Evolutionary conservation across 2,113 vertebrate species (phyloP), one percentile per base, ranked within the genome.

Genomic region (Vombatus ursinus): DNA sequence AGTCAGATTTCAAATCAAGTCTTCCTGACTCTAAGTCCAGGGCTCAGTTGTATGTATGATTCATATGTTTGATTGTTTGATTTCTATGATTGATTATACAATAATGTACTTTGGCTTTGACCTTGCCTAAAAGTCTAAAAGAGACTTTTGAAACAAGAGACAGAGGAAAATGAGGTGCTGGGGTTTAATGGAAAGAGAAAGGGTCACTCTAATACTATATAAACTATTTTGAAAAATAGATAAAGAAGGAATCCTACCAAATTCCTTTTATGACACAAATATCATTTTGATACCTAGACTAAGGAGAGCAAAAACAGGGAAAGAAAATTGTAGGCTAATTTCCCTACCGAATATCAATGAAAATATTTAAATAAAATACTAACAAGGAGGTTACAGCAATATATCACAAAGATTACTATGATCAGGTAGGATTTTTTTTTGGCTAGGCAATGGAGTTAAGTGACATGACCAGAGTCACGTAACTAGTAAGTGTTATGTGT

Each of bases 131-230:
- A 44, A 96, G 91, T 92, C 61, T 28, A 94, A 94, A 84, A 95
- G 48, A 91, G 49, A 47, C 23, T 49, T 90, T 52, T 54, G 61
- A 91, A 96, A 91, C 26, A 93, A 49, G 51, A 94, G 47, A 44
- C 61, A 96, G 94, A 94, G 90, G 16, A 91, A 96, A 96, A 44
- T 47, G 48, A 77, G 26, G 26, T 50, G 7, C 92, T 97, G 91
- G 57, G n/a, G 11, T 96, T 16, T 57, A 94, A 50, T 44, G 9
- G 77, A 94, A 96, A 95, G 61, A 90, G 10, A 84, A 44, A 44
- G 50, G 50, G 31, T 68, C 61, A 68, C 31, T 84, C 37, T 16
- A 44, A 84, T 84, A 44, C 14, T 44, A 84, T 84, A 44, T 44
- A 22, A 84, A 84, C 14, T 52, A 52, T 52, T 52, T 52, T 16